phyloP scores from a whole-genome alignment of 2,113 vertebrate genomes.

The Nerophis ophidion region DNA sequence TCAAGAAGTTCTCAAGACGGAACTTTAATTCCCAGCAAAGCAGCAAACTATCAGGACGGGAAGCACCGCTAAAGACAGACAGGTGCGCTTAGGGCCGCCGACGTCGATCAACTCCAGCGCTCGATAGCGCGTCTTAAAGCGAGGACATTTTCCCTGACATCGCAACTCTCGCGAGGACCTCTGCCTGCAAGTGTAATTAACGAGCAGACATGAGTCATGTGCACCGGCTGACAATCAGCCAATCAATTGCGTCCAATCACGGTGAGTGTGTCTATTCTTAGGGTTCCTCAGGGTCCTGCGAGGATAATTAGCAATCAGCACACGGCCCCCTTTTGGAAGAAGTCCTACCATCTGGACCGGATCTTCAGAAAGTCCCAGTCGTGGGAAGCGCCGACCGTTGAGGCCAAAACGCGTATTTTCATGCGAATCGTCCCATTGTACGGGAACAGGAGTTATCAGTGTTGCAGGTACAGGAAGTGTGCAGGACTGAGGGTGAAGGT shows the following conservation, averaged over 20 bases:
- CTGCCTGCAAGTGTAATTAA: background rate
- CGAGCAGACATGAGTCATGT: background rate
- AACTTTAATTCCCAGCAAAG: background rate
- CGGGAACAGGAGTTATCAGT: constrained; percentile 21
- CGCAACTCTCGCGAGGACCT: background rate
- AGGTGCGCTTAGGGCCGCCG: background rate
- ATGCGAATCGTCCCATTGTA: constrained; percentile 3
- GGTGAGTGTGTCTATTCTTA: constrained; percentile 10
- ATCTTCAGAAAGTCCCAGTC: background rate
- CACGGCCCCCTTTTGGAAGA: constrained; percentile 11
- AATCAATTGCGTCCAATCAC: background rate
- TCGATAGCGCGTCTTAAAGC: background rate
- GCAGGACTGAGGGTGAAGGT: constrained; percentile 10
- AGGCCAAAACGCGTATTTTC: background rate
- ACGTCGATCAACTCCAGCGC: background rate
- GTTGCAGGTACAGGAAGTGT: constrained; percentile 33
- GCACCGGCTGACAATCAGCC: background rate
- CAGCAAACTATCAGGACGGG: background rate
- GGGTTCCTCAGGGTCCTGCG: background rate
- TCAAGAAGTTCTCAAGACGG: background rate
- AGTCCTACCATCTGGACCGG: constrained; percentile 1
- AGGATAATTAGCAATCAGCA: constrained; percentile 14
- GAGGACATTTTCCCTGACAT: background rate
- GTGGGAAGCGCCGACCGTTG: background rate
- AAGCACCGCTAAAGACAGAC: background rate